Evolutionary conservation across 2,888 invertebrate species (phyloP).

Genomic region (Drosophila neoperkinsi): DNA sequence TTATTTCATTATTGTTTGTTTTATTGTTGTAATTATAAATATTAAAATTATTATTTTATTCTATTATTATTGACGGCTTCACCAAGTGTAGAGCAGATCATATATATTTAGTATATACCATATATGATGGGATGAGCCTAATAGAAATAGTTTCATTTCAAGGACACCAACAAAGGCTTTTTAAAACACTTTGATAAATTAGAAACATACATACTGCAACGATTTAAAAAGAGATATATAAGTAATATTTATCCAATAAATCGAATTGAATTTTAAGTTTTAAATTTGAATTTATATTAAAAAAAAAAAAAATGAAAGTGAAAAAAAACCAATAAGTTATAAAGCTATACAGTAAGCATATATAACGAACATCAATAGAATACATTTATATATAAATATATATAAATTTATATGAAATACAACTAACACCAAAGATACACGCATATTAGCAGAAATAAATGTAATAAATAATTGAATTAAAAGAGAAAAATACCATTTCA

Average conservation of each 20-base stretch:
- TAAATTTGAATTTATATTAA: conserved; percentile 58
- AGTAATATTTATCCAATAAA: conserved; percentile 65
- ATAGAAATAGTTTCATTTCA: conserved; percentile 18
- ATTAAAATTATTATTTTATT: conserved; percentile 10
- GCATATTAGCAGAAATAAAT: conserved; percentile 75
- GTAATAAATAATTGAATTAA: conserved; percentile 61
- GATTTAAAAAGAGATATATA: conserved; percentile 33
- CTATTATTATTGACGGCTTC: conserved; percentile 21
- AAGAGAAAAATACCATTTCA: not conserved
- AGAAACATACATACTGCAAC: conserved; percentile 22
- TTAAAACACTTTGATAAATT: conserved; percentile 16
- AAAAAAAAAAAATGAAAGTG: conserved; percentile 17
- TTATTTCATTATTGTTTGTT: not conserved
- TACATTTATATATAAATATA: conserved; percentile 55
- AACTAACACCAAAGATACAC: conserved; percentile 67
- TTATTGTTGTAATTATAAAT: not conserved
- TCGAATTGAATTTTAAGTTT: conserved; percentile 70
- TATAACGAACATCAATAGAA: conserved; percentile 40
- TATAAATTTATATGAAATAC: conserved; percentile 49
- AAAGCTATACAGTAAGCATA: conserved; percentile 48
- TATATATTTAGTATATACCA: conserved; percentile 16
- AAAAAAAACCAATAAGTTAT: conserved; percentile 53
- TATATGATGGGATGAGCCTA: conserved; percentile 6
- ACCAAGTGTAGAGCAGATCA: conserved; percentile 1
- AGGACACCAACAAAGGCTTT: conserved; percentile 8